Conservation (phyloP, 2,797 vertebrate genomes). For the Anolis apletophallus region DNA sequence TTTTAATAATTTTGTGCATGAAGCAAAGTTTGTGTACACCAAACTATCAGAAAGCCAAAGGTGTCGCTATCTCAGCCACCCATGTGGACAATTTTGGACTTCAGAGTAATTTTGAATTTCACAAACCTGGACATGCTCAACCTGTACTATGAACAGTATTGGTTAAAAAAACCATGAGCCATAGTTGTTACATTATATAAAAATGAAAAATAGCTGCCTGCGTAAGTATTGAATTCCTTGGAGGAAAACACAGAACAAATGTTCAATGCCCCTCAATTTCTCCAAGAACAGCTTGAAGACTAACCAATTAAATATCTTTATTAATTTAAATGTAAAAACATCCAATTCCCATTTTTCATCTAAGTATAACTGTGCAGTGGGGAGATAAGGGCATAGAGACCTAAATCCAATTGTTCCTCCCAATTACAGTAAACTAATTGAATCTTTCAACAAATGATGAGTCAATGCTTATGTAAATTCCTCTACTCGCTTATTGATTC, state of each 20-base stretch:
- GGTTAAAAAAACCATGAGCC: neutral
- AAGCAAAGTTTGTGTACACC: too few species aligned
- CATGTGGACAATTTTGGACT: too few species aligned
- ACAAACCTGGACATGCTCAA: too few species aligned
- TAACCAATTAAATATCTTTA: conserved; percentile 4
- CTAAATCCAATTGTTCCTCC: too few species aligned
- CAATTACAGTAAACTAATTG: too few species aligned
- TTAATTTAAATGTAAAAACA: conserved; percentile 7
- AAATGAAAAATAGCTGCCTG: neutral
- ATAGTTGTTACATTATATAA: neutral
- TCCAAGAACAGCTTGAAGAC: neutral
- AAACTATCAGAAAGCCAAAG: too few species aligned
- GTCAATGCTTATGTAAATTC: too few species aligned
- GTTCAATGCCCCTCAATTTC: neutral
- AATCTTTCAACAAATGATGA: too few species aligned
- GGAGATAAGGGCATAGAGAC: neutral
- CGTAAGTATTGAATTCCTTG: neutral
- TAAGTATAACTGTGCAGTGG: neutral
- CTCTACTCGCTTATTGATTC: too few species aligned
- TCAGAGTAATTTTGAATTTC: too few species aligned
- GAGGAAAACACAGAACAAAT: neutral
- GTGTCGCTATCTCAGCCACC: too few species aligned
- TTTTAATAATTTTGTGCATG: too few species aligned
- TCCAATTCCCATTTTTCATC: neutral
- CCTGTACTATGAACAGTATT: neutral